These are phyloP conservation scores for Phallusia fumigata DNA, from an alignment of 23 tunicate genomes.

Conservation along the genomic window DNA sequence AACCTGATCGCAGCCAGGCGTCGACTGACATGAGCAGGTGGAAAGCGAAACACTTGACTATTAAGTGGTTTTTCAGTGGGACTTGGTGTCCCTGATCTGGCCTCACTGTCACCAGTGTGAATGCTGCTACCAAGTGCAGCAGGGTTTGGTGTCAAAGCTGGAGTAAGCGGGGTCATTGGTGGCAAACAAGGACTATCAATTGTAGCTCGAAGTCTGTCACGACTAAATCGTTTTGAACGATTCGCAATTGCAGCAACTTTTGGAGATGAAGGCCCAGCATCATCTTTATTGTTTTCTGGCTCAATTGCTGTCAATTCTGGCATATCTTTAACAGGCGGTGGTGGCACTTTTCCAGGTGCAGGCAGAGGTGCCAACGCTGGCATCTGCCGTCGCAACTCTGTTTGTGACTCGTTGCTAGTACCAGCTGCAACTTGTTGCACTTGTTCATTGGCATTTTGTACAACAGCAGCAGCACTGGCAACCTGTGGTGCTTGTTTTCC, in stretches of 20 bases:
- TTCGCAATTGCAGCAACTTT: constrained; percentile 60
- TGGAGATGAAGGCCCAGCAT: constrained; percentile 11
- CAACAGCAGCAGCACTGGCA: neutral
- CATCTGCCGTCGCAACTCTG: constrained; percentile 34
- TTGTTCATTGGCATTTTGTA: neutral
- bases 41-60: constrained; percentile 68
- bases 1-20: constrained; percentile 58
- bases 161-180: constrained; percentile 81
- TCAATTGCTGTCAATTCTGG: neutral
- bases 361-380: constrained; percentile 44
- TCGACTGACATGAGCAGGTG: constrained; percentile 66
- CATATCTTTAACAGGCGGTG: neutral
- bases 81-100: constrained; percentile 27
- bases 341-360: neutral
- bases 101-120: constrained; percentile 30
- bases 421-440: neutral
- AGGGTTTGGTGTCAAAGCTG: constrained; percentile 54
- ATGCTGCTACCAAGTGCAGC: constrained; percentile 22
- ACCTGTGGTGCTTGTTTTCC: neutral
- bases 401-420: neutral
- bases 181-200: constrained; percentile 86
- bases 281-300: neutral
- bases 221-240: constrained; percentile 76
- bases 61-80: constrained; percentile 29
- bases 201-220: constrained; percentile 71